phyloP scores from a whole-genome alignment of 2,797 vertebrate genomes.

The Rhinatrema bivittatum region DNA sequence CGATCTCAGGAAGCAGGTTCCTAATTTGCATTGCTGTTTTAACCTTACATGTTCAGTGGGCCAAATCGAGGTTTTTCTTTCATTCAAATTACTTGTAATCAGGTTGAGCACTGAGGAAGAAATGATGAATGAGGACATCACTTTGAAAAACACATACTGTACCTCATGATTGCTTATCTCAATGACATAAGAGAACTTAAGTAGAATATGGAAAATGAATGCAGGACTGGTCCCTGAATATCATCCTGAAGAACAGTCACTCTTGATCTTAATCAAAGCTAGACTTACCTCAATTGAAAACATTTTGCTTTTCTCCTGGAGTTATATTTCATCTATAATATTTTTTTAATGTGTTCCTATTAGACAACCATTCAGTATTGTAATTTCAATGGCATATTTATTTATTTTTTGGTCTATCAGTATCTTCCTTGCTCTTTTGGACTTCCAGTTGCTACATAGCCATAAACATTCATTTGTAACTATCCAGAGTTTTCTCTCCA shows the following conservation, averaged over 20 bases:
- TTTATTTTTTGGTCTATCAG: no score
- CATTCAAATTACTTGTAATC: conserved; percentile 49
- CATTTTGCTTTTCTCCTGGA: no score
- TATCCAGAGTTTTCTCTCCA: no score
- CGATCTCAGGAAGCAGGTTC: conserved; percentile 11
- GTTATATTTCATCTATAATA: no score
- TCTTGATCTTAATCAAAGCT: conserved; percentile 14
- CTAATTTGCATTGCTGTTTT: conserved; percentile 45
- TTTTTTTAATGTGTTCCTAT: no score
- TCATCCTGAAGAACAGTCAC: conserved; percentile 27
- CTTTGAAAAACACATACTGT: conserved; percentile 44
- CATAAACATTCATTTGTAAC: no score
- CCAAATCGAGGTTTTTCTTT: conserved; percentile 24
- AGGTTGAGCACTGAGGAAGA: conserved; percentile 41
- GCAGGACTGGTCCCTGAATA: conserved; percentile 25
- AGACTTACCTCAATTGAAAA: conserved; percentile 14
- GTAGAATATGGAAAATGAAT: conserved; percentile 42
- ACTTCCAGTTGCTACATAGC: no score
- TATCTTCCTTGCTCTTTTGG: no score
- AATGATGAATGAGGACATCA: conserved; percentile 40
- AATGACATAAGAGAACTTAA: conserved; percentile 43
- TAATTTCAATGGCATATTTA: no score
- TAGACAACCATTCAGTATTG: no score
- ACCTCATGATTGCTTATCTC: conserved; percentile 45
- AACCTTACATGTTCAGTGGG: conserved; percentile 39